phyloP scores from a whole-genome alignment of 2,888 invertebrate genomes.

The Crioceris asparagi region DNA sequence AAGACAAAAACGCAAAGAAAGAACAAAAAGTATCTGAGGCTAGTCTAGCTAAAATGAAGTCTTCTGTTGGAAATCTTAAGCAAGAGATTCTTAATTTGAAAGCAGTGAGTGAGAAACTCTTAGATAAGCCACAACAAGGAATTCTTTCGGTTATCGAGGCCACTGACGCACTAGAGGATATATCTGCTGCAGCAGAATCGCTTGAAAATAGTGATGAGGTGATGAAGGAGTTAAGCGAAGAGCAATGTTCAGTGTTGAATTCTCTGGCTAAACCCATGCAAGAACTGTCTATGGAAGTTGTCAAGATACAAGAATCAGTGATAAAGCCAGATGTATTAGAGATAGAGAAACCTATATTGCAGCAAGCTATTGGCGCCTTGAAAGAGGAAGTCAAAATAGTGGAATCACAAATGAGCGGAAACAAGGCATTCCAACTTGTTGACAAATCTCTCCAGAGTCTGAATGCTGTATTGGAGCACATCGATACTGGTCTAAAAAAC shows the following conservation, averaged over 20 bases:
- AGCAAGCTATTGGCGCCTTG: slow-evolving; percentile 2
- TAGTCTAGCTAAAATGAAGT: too few relatives aligned
- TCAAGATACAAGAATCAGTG: slow-evolving; percentile 1
- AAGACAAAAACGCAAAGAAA: too few relatives aligned
- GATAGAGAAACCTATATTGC: slow-evolving; percentile 14
- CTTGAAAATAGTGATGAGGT: neutral
- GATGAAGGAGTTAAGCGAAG: slow-evolving; percentile 4
- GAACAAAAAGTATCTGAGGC: too few relatives aligned
- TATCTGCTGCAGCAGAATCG: slow-evolving; percentile 1
- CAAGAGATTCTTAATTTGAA: too few relatives aligned
- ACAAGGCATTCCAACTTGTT: neutral
- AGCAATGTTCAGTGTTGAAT: slow-evolving; percentile 1
- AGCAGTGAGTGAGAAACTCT: too few relatives aligned
- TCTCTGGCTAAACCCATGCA: slow-evolving; percentile 11
- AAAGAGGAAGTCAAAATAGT: slow-evolving; percentile 1
- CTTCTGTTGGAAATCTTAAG: too few relatives aligned
- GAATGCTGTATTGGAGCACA: neutral
- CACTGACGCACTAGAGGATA: slow-evolving; percentile 6
- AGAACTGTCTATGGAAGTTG: slow-evolving; percentile 10
- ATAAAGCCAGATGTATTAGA: slow-evolving; percentile 12
- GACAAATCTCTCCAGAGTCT: neutral
- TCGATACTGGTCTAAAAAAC: slow-evolving; percentile 7
- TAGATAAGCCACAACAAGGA: slow-evolving; percentile 18
- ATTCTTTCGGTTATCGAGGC: slow-evolving; percentile 18
- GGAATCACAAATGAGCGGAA: neutral